These are phyloP conservation scores for Acanthosepion esculentum DNA, from an alignment of 2,888 invertebrate species.

Conservation along the genomic window DNA sequence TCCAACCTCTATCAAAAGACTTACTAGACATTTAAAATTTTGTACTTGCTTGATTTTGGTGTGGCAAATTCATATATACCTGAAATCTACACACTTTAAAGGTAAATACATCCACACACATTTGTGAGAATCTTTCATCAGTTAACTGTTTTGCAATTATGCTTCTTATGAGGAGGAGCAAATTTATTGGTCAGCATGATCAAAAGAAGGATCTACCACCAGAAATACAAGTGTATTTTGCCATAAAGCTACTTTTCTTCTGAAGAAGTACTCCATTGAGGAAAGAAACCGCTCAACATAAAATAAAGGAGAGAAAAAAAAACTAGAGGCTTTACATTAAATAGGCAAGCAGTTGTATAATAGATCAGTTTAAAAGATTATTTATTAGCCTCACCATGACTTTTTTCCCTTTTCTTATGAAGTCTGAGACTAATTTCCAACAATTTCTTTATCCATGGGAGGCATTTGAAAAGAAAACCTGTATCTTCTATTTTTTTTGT, in stretches of 20 bases:
- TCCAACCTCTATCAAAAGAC: too few species aligned
- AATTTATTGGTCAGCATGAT: too few species aligned
- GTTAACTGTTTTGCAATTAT: background rate
- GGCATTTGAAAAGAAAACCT: constrained; percentile 21
- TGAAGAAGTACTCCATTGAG: background rate
- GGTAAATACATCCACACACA: background rate
- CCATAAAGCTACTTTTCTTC: background rate
- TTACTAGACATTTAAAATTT: too few species aligned
- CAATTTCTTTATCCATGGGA: background rate
- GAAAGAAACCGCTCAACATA: background rate
- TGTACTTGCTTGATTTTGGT: too few species aligned
- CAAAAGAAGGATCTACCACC: too few species aligned
- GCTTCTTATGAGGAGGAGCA: background rate
- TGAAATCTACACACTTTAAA: too few species aligned
- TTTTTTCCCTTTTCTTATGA: background rate
- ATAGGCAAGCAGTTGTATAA: background rate
- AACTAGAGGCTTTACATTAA: background rate
- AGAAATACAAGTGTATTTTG: background rate
- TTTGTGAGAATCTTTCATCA: background rate
- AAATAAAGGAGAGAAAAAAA: background rate
- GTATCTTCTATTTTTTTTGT: background rate
- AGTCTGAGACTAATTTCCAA: background rate
- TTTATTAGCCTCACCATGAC: background rate
- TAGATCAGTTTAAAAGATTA: constrained; percentile 7
- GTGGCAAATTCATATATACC: too few species aligned